phyloP scores from a whole-genome alignment of 2,113 vertebrate species.

The Gasterosteus nipponicus region DNA sequence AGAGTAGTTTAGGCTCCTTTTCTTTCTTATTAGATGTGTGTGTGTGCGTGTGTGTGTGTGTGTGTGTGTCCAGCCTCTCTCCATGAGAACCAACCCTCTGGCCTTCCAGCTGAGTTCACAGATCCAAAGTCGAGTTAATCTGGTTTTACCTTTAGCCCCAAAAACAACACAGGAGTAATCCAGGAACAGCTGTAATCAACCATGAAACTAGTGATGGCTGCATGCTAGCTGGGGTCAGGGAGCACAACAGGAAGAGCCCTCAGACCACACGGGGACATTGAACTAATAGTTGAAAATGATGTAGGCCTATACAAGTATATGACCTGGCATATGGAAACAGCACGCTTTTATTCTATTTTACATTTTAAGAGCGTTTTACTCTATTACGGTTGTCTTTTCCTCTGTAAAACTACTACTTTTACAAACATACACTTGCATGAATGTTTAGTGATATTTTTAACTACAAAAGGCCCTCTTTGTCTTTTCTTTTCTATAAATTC shows the following conservation, averaged over 20 bases:
- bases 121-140: constrained; percentile 79
- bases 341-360: neutral
- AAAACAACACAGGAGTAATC: constrained; percentile 79
- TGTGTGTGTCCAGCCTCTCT: constrained; percentile 57
- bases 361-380: neutral
- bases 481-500: neutral
- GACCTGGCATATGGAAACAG: constrained; percentile 12
- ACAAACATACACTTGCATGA: neutral
- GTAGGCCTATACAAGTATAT: neutral
- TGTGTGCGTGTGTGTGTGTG: neutral
- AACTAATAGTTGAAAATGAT: constrained; percentile 59
- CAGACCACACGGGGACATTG: constrained; percentile 57
- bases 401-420: neutral
- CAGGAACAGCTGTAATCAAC: constrained; percentile 75
- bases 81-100: constrained; percentile 70
- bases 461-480: neutral
- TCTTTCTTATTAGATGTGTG: neutral
- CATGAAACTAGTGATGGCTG: constrained; percentile 70
- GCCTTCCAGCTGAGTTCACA: constrained; percentile 81
- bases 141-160: constrained; percentile 77
- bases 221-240: constrained; percentile 65
- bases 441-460: neutral
- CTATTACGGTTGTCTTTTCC: neutral
- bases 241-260: constrained; percentile 62
- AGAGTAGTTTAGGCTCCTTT: neutral